Conservation (phyloP, 1,140 invertebrate species). For the Cydia pomonella region DNA sequence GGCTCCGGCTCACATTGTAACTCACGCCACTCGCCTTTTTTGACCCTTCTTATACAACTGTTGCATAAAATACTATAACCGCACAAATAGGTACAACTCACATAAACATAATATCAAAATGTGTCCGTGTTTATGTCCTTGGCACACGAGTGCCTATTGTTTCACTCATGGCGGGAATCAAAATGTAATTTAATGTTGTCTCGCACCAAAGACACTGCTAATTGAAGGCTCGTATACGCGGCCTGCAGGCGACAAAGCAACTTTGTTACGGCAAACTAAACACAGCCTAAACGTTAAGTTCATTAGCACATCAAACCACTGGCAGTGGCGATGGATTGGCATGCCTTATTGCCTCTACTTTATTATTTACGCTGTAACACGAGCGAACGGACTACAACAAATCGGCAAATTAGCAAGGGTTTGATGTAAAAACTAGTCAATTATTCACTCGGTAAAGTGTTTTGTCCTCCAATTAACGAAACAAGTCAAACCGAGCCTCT, state of each 20-base stretch:
- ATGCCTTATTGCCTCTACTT: conserved; percentile 16
- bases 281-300: conserved; percentile 19
- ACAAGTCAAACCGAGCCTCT: not conserved
- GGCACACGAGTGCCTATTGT: not conserved
- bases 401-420: conserved; percentile 15
- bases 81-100: too few species aligned
- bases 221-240: conserved; percentile 24
- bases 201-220: conserved; percentile 1
- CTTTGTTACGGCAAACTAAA: conserved; percentile 24
- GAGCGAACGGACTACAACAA: conserved; percentile 1
- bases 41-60: too few species aligned
- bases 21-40: too few species aligned
- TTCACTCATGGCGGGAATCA: not conserved
- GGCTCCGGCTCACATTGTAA: too few species aligned
- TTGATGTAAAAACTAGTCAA: conserved; percentile 27
- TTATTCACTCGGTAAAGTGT: conserved; percentile 16
- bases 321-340: conserved; percentile 14
- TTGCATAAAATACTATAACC: too few species aligned
- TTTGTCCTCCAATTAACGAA: not conserved
- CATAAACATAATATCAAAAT: too few species aligned
- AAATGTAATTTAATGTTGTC: conserved; percentile 12
- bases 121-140: too few species aligned
- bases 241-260: conserved; percentile 28
- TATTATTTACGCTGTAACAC: conserved; percentile 21
- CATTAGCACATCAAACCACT: conserved; percentile 28